Evolutionary conservation across 2,113 vertebrate genomes (phyloP).

Genomic region (Apodemus sylvaticus): DNA sequence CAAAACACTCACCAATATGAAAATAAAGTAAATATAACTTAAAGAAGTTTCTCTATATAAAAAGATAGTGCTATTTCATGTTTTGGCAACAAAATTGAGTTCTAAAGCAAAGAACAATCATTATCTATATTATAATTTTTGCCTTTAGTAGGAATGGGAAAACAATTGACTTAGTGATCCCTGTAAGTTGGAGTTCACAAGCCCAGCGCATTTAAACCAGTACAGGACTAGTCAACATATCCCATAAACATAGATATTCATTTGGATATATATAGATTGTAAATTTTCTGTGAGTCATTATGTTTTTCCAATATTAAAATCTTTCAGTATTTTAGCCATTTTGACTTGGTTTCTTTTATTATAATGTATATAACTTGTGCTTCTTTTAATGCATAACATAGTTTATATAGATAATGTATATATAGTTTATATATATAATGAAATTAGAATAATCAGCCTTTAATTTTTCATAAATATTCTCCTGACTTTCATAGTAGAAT

Average conservation of each 20-base stretch:
- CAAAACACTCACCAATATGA: not conserved
- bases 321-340: not conserved
- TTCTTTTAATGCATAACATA: not conserved
- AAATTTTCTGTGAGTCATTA: not conserved
- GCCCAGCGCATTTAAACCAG: too few relatives aligned
- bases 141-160: not conserved
- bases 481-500: not conserved
- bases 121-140: not conserved
- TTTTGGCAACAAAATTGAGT: not conserved
- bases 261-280: not conserved
- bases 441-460: not conserved
- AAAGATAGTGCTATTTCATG: not conserved
- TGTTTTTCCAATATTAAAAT: not conserved
- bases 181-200: not conserved
- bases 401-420: not conserved
- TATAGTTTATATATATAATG: too few relatives aligned
- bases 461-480: not conserved
- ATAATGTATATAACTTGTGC: not conserved
- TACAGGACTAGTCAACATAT: not conserved
- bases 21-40: not conserved
- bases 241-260: not conserved
- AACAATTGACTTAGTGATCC: not conserved
- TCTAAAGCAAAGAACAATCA: not conserved
- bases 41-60: not conserved
- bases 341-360: not conserved